These are phyloP conservation scores for Uloborus diversus DNA, from an alignment of 1,140 invertebrate genomes.

Conservation along the genomic window DNA sequence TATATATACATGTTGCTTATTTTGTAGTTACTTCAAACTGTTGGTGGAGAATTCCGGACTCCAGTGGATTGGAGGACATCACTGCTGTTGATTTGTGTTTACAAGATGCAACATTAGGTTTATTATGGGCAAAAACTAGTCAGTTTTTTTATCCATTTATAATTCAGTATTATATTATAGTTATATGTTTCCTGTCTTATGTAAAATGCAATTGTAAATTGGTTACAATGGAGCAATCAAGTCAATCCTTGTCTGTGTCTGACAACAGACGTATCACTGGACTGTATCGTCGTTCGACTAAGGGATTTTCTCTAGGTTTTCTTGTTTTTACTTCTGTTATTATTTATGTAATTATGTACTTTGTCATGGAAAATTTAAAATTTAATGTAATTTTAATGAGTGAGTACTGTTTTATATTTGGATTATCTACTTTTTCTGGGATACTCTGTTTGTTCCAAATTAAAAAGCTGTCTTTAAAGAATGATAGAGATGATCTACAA, in stretches of 20 bases:
- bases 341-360: slow-evolving; percentile 72
- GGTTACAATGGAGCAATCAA: not conserved
- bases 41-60: slow-evolving; percentile 19
- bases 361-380: slow-evolving; percentile 69
- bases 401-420: slow-evolving; percentile 58
- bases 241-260: not conserved
- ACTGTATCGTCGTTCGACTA: slow-evolving; percentile 70
- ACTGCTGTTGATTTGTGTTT: slow-evolving; percentile 71
- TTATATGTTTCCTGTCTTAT: slow-evolving; percentile 72
- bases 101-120: slow-evolving; percentile 71
- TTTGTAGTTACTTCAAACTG: slow-evolving; percentile 29
- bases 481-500: not conserved
- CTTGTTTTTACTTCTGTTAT: slow-evolving; percentile 70
- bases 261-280: not conserved
- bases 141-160: slow-evolving; percentile 74
- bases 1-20: not conserved
- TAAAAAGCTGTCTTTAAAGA: slow-evolving; percentile 60
- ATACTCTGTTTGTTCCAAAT: slow-evolving; percentile 65
- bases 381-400: slow-evolving; percentile 61
- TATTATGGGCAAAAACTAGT: slow-evolving; percentile 72
- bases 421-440: slow-evolving; percentile 68
- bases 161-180: slow-evolving; percentile 70
- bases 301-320: slow-evolving; percentile 73
- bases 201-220: slow-evolving; percentile 70
- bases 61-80: slow-evolving; percentile 68